Evolutionary conservation across 2,113 vertebrate species (phyloP), one percentile per base, ranked within the genome.

Genomic region (Sinocyclocheilus rhinocerous): DNA sequence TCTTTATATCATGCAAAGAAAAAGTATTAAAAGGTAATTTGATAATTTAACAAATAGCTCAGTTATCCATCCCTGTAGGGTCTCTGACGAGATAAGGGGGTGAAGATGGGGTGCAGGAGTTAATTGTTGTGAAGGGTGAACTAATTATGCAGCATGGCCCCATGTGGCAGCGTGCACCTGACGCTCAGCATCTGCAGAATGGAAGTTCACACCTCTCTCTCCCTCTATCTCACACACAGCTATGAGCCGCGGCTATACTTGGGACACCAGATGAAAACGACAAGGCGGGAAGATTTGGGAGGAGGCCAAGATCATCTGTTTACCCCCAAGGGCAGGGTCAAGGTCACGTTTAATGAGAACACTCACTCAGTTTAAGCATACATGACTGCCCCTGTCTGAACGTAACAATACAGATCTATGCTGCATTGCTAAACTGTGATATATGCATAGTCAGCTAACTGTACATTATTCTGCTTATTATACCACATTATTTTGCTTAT

Each of bases 81-180:
- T 80, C 48, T 75, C n/a, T 84, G 59, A 76, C 29, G n/a, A 86
- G 76, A 69, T 24, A 67, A 72, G 42, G 63, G 42, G 69, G 39
- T 55, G 42, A 70, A 65, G 70, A 57, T n/a, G 33, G 57, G 45
- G 57, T 85, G 26, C 81, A 84, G 79, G 86, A 87, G 82, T 87
- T 89, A 81, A 90, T 89, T 86, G 87, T 84, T 89, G 76, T 85
- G 80, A 85, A 87, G 85, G 50, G 73, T 69, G 76, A 81, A 87
- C 83, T 87, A 89, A 89, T 90, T 89, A 90, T 84, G 45, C 63
- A 36, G 76, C 67, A 84, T 45, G 75, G 55, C 76, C 84, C 81
- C 73, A 76, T 57, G 81, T 76, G 78, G 84, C 69, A 76, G 76
- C 67, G 76, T 82, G 84, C 81, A 78, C 86, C 84, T 79, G 86